Conservation (phyloP, 1,140 invertebrate genomes). For the Lordiphosa clarofinis region DNA sequence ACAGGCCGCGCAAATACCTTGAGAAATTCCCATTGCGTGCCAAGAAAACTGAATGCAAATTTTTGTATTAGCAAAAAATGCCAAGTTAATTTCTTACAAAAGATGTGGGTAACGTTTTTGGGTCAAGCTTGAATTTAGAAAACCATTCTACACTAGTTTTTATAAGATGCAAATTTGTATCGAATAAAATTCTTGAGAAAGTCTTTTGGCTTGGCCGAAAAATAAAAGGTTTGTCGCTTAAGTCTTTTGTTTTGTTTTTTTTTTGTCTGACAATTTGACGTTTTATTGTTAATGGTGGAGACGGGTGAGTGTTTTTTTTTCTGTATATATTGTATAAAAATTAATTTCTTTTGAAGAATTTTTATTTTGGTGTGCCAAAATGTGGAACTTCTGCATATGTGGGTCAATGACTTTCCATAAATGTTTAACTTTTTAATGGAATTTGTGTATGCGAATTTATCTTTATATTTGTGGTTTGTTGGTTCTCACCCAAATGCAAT, state of each 20-base stretch:
- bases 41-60: slow-evolving; percentile 45
- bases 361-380: neutral
- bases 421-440: neutral
- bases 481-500: neutral
- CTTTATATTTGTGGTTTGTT: neutral
- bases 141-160: too few relatives aligned
- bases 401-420: slow-evolving; percentile 13
- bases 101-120: too few relatives aligned
- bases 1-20: slow-evolving; percentile 21
- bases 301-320: slow-evolving; percentile 13
- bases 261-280: slow-evolving; percentile 46
- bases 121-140: too few relatives aligned
- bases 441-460: neutral
- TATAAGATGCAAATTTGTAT: neutral
- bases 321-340: slow-evolving; percentile 19
- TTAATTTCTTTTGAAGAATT: slow-evolving; percentile 34
- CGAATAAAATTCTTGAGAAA: slow-evolving; percentile 41
- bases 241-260: slow-evolving; percentile 65
- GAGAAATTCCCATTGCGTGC: slow-evolving; percentile 54
- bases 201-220: slow-evolving; percentile 30
- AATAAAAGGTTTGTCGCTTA: slow-evolving; percentile 64
- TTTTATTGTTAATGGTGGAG: slow-evolving; percentile 46
- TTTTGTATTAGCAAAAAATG: neutral
- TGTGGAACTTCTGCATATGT: neutral
- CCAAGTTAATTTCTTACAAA: slow-evolving; percentile 3